Evolutionary conservation across 2,113 vertebrate species (phyloP), one percentile per base, ranked within the genome.

Genomic region (Montifringilla adamsi): DNA sequence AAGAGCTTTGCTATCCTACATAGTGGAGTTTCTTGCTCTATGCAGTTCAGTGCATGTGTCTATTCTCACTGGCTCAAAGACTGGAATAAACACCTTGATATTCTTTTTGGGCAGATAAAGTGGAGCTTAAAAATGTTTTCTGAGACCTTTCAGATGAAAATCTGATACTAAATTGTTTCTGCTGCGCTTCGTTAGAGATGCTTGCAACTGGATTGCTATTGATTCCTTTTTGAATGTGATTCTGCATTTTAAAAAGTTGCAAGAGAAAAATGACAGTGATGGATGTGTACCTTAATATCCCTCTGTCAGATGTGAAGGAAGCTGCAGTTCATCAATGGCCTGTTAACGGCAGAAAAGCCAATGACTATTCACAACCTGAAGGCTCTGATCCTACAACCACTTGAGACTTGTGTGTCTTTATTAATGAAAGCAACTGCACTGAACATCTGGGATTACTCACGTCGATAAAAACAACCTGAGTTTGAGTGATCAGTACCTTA

Each of bases 171-270:
- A 24, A 87, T 88, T 86, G 73, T 93, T 95, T 95, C 83, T 91
- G 50, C 59, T 75, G 79, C 0, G 7, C 70, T 94, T 92, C 90
- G 72, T 96, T 96, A 92, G 49, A 87, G 28, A 44, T 87, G 41
- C 58, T 80, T 75, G 78, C 33, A 37, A 62, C 30, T 63, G 85
- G 63, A 81, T 97, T 93, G 82, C 63, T 89, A 74, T 91, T 52
- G 87, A 94, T 95, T 91, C 62, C 49, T 56, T 89, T 95, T 44
- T 89, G 77, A 94, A 86, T 91, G 94, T 47, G 43, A 95, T 86
- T 89, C 59, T 77, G 75, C 43, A 77, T 97, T 96, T 85, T 87
- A 84, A 92, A 52, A 91, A 87, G 67, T 72, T 70, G 53, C 58
- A 55, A 78, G 60, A 84, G 74, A 59, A 90, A 94, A 95, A 80